These are phyloP conservation scores for Sclerurus mexicanus DNA, from an alignment of 2,113 vertebrate species.

Conservation along the genomic window DNA sequence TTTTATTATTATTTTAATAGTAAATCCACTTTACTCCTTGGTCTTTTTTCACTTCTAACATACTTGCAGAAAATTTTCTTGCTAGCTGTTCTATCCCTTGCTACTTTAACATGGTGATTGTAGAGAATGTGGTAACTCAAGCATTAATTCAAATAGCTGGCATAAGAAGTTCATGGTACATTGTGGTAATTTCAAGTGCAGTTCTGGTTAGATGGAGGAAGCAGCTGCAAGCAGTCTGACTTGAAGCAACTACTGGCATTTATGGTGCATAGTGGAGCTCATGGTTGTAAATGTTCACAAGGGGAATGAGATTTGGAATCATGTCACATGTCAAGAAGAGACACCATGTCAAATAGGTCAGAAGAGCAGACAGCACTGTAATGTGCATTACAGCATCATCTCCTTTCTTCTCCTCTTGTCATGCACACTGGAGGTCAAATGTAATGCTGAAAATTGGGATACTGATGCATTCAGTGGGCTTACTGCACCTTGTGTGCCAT, in stretches of 20 bases:
- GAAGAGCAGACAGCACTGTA: neutral
- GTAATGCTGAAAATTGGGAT: slow-evolving; percentile 1
- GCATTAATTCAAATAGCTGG: neutral
- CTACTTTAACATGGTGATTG: neutral
- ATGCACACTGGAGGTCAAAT: slow-evolving; percentile 21
- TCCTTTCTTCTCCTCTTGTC: neutral
- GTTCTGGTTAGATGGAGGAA: neutral
- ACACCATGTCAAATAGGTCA: neutral
- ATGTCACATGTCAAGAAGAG: neutral
- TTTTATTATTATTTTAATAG: neutral
- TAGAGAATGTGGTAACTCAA: neutral
- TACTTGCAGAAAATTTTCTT: neutral
- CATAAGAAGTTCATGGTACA: neutral
- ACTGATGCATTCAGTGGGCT: neutral
- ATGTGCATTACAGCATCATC: neutral
- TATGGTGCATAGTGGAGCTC: neutral
- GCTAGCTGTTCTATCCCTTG: neutral
- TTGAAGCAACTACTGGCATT: neutral
- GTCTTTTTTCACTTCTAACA: neutral
- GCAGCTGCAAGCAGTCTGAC: neutral
- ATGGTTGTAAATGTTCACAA: neutral
- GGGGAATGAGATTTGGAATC: neutral
- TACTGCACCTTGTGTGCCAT: slow-evolving; percentile 6
- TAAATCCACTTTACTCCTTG: neutral
- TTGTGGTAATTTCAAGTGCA: neutral